Percentiles rank a stretch among this genome's conserved stretches.
Conservation (phyloP, 2,888 invertebrate species). For the Cerastis rubricosa region DNA sequence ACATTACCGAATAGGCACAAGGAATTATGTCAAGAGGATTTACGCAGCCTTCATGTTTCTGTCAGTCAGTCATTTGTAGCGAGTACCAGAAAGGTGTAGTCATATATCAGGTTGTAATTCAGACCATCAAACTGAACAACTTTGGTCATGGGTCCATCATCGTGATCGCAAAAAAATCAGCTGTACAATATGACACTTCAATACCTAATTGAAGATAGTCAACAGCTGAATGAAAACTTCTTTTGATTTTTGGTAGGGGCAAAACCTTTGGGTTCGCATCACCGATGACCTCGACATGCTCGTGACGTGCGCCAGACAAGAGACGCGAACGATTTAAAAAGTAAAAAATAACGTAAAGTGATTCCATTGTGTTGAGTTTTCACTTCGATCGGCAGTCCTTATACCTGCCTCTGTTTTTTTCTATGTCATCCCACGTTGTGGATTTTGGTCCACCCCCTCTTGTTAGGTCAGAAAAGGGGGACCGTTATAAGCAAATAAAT, state of each 20-base stretch:
- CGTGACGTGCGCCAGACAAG: no score
- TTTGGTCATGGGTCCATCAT: not conserved
- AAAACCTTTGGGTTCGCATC: no score
- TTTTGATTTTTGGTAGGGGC: no score
- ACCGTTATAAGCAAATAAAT: not conserved
- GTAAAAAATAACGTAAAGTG: no score
- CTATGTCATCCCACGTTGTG: not conserved
- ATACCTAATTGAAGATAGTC: no score
- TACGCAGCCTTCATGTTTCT: not conserved
- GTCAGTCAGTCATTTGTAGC: not conserved
- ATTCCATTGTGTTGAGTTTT: no score
- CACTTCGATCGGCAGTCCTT: no score
- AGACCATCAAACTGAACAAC: not conserved
- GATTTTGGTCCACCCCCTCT: not conserved
- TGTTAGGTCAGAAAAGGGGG: no score
- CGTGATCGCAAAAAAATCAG: not conserved
- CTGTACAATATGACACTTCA: not conserved
- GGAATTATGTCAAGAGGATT: slow-evolving; percentile 30
- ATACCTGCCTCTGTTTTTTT: no score
- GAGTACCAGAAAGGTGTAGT: not conserved
- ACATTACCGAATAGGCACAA: slow-evolving; percentile 36
- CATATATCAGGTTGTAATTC: not conserved
- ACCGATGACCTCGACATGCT: no score
- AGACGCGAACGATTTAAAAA: no score
- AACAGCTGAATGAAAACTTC: no score